These are phyloP conservation scores for Musca domestica DNA, from an alignment of 1,140 invertebrate genomes.

Conservation along the genomic window DNA sequence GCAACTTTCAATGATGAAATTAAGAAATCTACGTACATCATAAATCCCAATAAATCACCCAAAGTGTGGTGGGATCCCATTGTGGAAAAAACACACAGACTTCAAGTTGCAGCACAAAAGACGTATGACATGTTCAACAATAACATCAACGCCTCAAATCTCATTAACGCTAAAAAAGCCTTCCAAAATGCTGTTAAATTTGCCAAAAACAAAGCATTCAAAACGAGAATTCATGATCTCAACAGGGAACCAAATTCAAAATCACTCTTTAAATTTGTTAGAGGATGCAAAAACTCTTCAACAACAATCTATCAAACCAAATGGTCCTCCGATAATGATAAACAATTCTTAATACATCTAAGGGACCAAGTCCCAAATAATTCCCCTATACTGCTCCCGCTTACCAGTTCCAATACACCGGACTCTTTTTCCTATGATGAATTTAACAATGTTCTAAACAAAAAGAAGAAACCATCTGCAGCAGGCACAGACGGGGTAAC, in stretches of 20 bases:
- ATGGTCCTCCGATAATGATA: too few species aligned
- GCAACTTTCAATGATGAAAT: neutral
- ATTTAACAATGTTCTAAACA: neutral
- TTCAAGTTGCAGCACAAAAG: neutral
- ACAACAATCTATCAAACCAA: too few species aligned
- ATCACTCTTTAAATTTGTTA: constrained; percentile 1
- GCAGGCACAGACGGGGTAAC: too few species aligned
- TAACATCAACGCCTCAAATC: neutral
- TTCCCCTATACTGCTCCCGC: neutral
- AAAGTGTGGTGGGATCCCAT: neutral
- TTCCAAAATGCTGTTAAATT: neutral
- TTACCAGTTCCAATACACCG: too few species aligned
- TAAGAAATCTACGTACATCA: neutral
- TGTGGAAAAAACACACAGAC: neutral
- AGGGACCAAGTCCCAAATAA: constrained; percentile 3
- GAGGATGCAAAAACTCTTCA: neutral
- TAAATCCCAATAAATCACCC: neutral
- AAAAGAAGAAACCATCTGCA: neutral
- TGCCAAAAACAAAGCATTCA: neutral
- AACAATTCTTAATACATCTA: neutral
- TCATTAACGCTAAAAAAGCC: neutral
- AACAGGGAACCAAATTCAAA: neutral
- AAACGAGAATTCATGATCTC: neutral
- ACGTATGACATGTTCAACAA: neutral
- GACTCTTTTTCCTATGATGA: neutral